These are phyloP conservation scores for Sycon ciliatum DNA, from an alignment of 37 sponge, comb jelly and placozoan genomes.

Conservation along the genomic window DNA sequence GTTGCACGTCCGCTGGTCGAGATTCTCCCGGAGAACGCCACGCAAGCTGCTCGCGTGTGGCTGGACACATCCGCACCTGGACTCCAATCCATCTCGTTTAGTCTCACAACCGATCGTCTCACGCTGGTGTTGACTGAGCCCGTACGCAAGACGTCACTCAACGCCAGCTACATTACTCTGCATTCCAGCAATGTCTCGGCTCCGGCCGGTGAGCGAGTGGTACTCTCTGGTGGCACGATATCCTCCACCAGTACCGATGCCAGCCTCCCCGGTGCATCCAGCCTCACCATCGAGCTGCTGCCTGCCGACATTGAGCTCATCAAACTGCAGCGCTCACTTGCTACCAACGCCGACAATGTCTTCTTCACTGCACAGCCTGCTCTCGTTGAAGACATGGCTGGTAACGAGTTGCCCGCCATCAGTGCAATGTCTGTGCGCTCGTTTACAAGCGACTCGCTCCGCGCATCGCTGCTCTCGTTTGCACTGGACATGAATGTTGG, in stretches of 20 bases:
- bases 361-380: slow-evolving; percentile 20
- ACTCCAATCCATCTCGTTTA: neutral
- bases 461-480: slow-evolving; percentile 31
- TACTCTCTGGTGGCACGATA: slow-evolving; percentile 32
- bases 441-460: neutral
- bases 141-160: slow-evolving; percentile 38
- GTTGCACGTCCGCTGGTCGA: neutral
- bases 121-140: slow-evolving; percentile 18
- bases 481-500: slow-evolving; percentile 68
- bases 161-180: slow-evolving; percentile 60
- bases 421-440: neutral
- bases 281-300: slow-evolving; percentile 15
- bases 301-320: slow-evolving; percentile 38
- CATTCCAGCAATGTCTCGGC: slow-evolving; percentile 30
- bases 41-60: slow-evolving; percentile 19
- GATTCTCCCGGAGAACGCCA: neutral
- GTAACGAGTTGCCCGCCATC: neutral
- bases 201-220: neutral
- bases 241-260: no score
- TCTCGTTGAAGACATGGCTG: slow-evolving; percentile 9
- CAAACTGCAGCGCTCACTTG: slow-evolving; percentile 42
- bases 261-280: neutral
- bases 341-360: slow-evolving; percentile 30
- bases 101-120: slow-evolving; percentile 9
- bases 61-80: slow-evolving; percentile 5